Conservation (phyloP, 2,113 vertebrate genomes). For the Semnornis frantzii region DNA sequence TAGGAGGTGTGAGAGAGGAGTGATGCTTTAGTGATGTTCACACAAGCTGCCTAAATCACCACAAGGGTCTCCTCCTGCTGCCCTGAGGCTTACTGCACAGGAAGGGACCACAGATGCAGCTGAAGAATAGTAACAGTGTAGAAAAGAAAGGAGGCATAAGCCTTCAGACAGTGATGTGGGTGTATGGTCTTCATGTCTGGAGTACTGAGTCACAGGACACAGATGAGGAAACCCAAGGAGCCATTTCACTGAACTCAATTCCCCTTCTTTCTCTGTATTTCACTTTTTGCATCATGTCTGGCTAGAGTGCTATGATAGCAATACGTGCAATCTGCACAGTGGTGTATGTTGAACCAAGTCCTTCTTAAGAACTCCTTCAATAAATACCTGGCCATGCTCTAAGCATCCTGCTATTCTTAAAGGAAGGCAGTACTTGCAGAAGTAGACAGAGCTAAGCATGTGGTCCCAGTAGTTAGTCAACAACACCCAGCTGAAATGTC, state of each 20-base stretch:
- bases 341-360: not conserved
- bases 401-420: not conserved
- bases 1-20: not conserved
- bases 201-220: not conserved
- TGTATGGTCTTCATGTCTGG: not conserved
- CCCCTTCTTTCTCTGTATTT: conserved; percentile 7
- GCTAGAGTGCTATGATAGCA: not conserved
- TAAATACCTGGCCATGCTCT: not conserved
- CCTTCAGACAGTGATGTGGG: not conserved
- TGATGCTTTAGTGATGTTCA: not conserved
- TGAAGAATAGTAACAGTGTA: not conserved
- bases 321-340: not conserved
- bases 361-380: not conserved
- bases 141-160: not conserved
- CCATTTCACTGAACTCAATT: not conserved
- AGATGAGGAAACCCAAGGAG: not conserved
- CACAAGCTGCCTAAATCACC: not conserved
- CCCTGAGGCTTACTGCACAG: not conserved
- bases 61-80: rapidly evolving
- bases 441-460: not conserved
- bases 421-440: not conserved
- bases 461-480: not conserved
- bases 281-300: conserved; percentile 30
- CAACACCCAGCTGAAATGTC: not conserved
- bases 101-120: not conserved